These are phyloP conservation scores for Scarus forsteni DNA, from an alignment of 2,797 vertebrate species.

Conservation along the genomic window DNA sequence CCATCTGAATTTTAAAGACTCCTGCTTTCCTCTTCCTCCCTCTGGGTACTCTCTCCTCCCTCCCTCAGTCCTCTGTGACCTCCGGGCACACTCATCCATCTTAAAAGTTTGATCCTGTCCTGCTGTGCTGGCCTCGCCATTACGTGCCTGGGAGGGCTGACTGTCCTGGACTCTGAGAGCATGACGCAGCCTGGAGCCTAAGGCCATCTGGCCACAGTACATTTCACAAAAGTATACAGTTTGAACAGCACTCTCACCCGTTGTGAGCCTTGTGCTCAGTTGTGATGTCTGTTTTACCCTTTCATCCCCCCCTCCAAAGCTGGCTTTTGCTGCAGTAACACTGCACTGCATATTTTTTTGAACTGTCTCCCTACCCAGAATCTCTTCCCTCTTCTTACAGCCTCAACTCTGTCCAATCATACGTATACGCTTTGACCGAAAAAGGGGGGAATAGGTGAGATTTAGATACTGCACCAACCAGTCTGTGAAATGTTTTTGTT, in stretches of 20 bases:
- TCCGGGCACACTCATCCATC: slow-evolving; percentile 43
- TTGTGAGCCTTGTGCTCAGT: background rate
- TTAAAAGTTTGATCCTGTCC: slow-evolving; percentile 57
- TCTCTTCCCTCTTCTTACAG: background rate
- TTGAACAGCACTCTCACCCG: slow-evolving; percentile 24
- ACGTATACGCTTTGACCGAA: background rate
- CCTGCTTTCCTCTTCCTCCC: slow-evolving; percentile 1
- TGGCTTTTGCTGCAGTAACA: slow-evolving; percentile 3
- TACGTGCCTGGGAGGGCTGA: slow-evolving; percentile 29
- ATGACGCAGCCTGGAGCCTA: slow-evolving; percentile 22
- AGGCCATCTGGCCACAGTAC: slow-evolving; percentile 43
- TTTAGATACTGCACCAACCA: slow-evolving; percentile 14
- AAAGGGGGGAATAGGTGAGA: background rate
- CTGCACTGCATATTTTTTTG: background rate
- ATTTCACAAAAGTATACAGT: slow-evolving; percentile 41
- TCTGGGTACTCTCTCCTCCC: slow-evolving; percentile 15
- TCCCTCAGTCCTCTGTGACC: slow-evolving; percentile 26
- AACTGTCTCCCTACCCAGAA: background rate
- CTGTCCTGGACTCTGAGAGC: slow-evolving; percentile 46
- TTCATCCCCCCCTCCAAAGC: background rate
- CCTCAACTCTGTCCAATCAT: background rate
- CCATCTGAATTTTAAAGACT: slow-evolving; percentile 11
- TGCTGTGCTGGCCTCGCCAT: slow-evolving; percentile 19
- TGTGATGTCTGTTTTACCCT: slow-evolving; percentile 4
- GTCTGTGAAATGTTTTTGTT: slow-evolving; percentile 27